These are phyloP conservation scores for Labeo rohita DNA, from an alignment of 2,113 vertebrate species.

Conservation along the genomic window DNA sequence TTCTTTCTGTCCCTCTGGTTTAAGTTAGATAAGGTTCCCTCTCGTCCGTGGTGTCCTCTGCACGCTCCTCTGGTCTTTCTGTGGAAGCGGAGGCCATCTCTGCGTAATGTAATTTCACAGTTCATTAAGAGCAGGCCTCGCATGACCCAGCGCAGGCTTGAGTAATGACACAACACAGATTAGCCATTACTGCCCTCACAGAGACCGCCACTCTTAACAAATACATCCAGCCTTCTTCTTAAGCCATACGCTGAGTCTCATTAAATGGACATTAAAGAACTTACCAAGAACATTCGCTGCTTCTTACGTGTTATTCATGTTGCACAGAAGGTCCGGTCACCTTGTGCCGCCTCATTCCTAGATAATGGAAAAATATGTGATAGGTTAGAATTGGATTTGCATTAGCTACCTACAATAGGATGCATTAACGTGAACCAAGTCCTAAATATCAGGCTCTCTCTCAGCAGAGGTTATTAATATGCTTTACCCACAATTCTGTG, in stretches of 20 bases:
- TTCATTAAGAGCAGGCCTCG: constrained; percentile 70
- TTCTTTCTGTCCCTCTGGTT: constrained; percentile 29
- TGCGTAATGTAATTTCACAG: constrained; percentile 76
- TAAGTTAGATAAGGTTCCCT: constrained; percentile 59
- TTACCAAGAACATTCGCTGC: background rate
- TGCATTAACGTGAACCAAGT: background rate
- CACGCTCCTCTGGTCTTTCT: constrained; percentile 58
- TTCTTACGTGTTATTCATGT: constrained; percentile 11
- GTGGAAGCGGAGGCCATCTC: constrained; percentile 62
- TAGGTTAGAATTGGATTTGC: background rate
- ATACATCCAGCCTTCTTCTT: constrained; percentile 31
- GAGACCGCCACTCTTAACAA: constrained; percentile 42
- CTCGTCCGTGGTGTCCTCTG: constrained; percentile 61
- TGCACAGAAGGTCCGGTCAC: constrained; percentile 15
- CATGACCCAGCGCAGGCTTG: constrained; percentile 65
- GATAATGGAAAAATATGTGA: constrained; percentile 5
- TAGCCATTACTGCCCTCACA: constrained; percentile 46
- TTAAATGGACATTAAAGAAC: constrained; percentile 21
- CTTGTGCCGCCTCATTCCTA: background rate
- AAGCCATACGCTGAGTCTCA: constrained; percentile 7
- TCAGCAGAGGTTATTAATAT: constrained; percentile 3
- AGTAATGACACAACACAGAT: constrained; percentile 62
- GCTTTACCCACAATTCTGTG: background rate
- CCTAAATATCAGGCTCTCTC: background rate
- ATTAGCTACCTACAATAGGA: constrained; percentile 8